Percentiles rank a stretch among this genome's conserved stretches.
phyloP scores from a whole-genome alignment of 1,140 invertebrate species.

The Danaus plexippus region DNA sequence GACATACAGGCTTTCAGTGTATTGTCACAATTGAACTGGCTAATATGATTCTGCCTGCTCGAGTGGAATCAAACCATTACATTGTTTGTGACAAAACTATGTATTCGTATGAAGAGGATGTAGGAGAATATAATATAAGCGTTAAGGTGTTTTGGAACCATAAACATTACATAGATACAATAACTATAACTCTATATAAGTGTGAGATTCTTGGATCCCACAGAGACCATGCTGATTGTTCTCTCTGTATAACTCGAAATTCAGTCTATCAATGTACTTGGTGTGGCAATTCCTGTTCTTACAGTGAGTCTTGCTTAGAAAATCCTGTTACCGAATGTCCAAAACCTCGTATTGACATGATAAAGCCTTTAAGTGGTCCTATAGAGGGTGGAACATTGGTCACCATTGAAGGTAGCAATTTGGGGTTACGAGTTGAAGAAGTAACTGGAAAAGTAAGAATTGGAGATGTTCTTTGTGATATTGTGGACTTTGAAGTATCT shows the following conservation, averaged over 20 bases:
- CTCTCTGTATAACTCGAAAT: conserved; percentile 91
- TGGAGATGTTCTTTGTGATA: conserved; percentile 88
- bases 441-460: conserved; percentile 93
- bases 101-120: conserved; percentile 90
- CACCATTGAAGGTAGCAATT: conserved; percentile 96
- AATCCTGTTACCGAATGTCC: conserved; percentile 87
- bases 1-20: conserved; percentile 91
- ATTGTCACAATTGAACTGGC: conserved; percentile 92
- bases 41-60: conserved; percentile 88
- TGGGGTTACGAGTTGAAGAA: conserved; percentile 92
- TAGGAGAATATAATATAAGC: conserved; percentile 89
- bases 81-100: conserved; percentile 93
- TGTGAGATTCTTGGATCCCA: conserved; percentile 94
- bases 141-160: conserved; percentile 94
- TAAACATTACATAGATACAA: conserved; percentile 92
- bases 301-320: conserved; percentile 84
- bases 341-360: conserved; percentile 93
- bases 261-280: conserved; percentile 92
- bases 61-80: conserved; percentile 84
- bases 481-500: conserved; percentile 92
- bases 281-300: conserved; percentile 91
- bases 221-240: conserved; percentile 93
- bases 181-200: conserved; percentile 92
- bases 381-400: conserved; percentile 96
- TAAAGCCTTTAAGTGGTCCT: conserved; percentile 94